Percentiles rank a stretch among this genome's conserved stretches.
Evolutionary conservation across 2,797 vertebrate species (phyloP).

Genomic region (Acipenser transmontanus): DNA sequence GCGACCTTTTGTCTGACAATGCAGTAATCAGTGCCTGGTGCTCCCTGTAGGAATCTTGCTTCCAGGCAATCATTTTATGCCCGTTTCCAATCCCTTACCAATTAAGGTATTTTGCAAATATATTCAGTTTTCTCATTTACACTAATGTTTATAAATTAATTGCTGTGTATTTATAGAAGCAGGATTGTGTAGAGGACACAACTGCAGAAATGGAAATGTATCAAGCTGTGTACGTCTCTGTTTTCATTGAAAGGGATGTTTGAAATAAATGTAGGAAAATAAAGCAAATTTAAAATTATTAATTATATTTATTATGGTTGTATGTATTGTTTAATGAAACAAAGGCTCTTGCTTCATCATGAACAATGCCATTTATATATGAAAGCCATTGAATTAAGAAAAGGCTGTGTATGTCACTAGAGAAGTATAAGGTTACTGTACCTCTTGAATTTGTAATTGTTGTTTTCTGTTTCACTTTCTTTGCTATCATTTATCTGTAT

Average conservation of each 20-base stretch:
- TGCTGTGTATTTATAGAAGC: conserved; percentile 48
- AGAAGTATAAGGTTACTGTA: no score
- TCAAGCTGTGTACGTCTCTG: not conserved
- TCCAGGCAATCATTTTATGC: conserved; percentile 23
- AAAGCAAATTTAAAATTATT: conserved; percentile 2
- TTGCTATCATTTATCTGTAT: no score
- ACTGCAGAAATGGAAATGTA: conserved; percentile 2
- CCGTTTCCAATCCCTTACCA: conserved; percentile 33
- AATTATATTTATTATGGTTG: not conserved
- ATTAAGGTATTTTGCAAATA: conserved; percentile 28
- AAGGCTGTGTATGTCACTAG: not conserved
- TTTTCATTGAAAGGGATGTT: not conserved
- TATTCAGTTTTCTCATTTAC: conserved; percentile 61
- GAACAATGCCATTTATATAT: conserved; percentile 11
- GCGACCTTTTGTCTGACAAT: no score
- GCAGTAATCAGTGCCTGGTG: no score
- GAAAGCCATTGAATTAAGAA: conserved; percentile 14
- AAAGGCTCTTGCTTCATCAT: conserved; percentile 16
- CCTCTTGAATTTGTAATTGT: no score
- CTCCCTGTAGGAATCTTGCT: conserved; percentile 11
- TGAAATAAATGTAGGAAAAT: not conserved
- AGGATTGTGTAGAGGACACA: conserved; percentile 16
- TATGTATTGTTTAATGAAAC: not conserved
- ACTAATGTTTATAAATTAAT: conserved; percentile 57
- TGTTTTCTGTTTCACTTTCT: no score